Conservation (phyloP, 2,888 invertebrate genomes). For the Auanema freiburgensis region DNA sequence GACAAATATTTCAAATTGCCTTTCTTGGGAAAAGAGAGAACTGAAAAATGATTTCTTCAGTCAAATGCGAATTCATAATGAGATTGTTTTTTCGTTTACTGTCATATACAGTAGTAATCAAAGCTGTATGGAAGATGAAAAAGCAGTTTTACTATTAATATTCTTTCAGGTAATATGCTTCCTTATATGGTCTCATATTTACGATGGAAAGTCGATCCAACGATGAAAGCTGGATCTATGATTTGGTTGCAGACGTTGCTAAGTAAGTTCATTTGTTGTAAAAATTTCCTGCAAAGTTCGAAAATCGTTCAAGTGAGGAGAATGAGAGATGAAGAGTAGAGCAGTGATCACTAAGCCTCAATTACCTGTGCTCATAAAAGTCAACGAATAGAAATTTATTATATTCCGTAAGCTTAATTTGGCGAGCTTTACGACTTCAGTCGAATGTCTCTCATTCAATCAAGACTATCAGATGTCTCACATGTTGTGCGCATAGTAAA, state of each 20-base stretch:
- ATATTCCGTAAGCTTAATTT: no score
- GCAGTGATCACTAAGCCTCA: no score
- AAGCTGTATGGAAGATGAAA: neutral
- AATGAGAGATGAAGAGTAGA: no score
- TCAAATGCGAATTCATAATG: no score
- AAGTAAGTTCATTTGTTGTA: slow-evolving; percentile 35
- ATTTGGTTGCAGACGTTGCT: slow-evolving; percentile 61
- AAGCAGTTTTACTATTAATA: neutral
- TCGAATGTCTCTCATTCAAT: no score
- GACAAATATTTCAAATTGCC: neutral
- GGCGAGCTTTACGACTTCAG: no score
- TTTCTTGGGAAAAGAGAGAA: slow-evolving; percentile 1
- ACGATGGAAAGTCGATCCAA: slow-evolving; percentile 57
- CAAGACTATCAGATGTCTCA: no score
- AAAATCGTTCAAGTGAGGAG: no score
- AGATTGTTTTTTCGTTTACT: neutral
- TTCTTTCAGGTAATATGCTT: slow-evolving; percentile 53
- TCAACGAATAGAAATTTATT: no score
- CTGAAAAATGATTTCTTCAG: slow-evolving; percentile 9
- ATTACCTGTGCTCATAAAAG: no score
- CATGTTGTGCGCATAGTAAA: no score
- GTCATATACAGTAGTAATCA: neutral
- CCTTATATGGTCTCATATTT: slow-evolving; percentile 62
- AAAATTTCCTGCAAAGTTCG: neutral
- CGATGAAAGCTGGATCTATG: slow-evolving; percentile 50